Evolutionary conservation across 2,113 vertebrate species (phyloP).

Genomic region (Centropristis striata): DNA sequence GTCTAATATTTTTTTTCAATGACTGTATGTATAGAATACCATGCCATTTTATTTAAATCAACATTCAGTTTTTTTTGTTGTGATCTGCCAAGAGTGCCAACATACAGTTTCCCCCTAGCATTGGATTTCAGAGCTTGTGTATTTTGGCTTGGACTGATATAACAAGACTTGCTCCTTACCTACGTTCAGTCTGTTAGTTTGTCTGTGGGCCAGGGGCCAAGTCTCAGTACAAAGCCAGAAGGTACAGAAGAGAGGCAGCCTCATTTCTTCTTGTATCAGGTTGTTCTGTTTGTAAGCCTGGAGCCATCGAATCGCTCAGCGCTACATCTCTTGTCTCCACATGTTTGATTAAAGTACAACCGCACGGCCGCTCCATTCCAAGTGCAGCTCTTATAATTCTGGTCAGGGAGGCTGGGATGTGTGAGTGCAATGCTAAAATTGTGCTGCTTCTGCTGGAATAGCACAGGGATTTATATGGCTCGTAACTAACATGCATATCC

Average conservation of each 20-base stretch:
- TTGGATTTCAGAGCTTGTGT: not conserved
- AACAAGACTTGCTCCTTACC: not conserved
- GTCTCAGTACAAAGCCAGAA: constrained; percentile 3
- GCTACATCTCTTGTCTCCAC: constrained; percentile 30
- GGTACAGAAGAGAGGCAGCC: constrained; percentile 13
- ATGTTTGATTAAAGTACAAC: constrained; percentile 56
- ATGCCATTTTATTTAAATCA: no score
- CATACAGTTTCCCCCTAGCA: not conserved
- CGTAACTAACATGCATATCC: constrained; percentile 1
- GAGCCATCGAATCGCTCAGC: constrained; percentile 19
- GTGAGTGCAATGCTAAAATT: constrained; percentile 22
- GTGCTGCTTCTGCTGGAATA: constrained; percentile 21
- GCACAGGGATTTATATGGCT: constrained; percentile 19
- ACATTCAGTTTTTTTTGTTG: not conserved
- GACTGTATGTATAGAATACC: no score
- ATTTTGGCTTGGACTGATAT: not conserved
- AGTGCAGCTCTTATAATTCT: constrained; percentile 50
- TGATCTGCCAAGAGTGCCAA: not conserved
- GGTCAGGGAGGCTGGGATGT: constrained; percentile 6
- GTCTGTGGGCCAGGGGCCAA: not conserved
- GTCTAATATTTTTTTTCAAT: no score
- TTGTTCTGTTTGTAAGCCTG: constrained; percentile 40
- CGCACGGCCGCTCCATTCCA: not conserved
- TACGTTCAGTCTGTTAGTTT: constrained; percentile 8
- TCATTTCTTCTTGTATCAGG: constrained; percentile 29